Evolutionary conservation across 2,113 vertebrate species (phyloP), one percentile per base, ranked within the genome.

Genomic region (Amphilophus citrinellus): DNA sequence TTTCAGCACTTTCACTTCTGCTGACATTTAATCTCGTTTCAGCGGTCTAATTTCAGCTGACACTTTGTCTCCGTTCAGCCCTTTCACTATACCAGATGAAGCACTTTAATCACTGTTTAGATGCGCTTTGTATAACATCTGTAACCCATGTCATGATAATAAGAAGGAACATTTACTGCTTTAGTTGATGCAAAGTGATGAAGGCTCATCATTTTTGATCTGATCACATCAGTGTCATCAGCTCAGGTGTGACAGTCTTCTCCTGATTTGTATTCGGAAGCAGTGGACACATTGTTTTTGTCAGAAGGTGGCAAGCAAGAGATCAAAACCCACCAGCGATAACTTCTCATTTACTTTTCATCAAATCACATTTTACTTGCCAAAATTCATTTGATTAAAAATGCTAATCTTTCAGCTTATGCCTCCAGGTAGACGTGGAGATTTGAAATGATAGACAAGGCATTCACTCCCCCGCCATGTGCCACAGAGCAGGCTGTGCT

Each of bases 341-440:
- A 53, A 35, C 53, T 58, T 86, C 61, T 68, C 30, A 17, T 20
- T 44, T 20, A 63, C 30, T 60, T 79, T 66, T 11, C 13, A 76
- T 81, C 56, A 71, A 63, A 63, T n/a, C 20, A 9, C 8, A 4
- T 62, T 50, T n/a, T 22, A 6, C 76, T 9, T 57, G 57, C 73
- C 75, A 73, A 3, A 35, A 71, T 57, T 75, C 13, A 76, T 61
- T 86, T 24, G 76, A 83, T 84, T 83, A 76, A 78, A 80, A 37
- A 79, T 76, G 30, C 27, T 47, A 24, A 50, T 83, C 24, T 61
- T 47, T 30, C 68, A 61, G 15, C 39, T 78, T 24, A 1, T 15
- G 57, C 61, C 82, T 83, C 13, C 60, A 68, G 88, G 81, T 76
- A 66, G 50, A 61, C 39, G 7, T 24, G 17, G 63, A 71, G 57